Base-by-base conservation (phyloP, 2,888 invertebrate species). In the Melangyna quadrimaculata region DNA sequence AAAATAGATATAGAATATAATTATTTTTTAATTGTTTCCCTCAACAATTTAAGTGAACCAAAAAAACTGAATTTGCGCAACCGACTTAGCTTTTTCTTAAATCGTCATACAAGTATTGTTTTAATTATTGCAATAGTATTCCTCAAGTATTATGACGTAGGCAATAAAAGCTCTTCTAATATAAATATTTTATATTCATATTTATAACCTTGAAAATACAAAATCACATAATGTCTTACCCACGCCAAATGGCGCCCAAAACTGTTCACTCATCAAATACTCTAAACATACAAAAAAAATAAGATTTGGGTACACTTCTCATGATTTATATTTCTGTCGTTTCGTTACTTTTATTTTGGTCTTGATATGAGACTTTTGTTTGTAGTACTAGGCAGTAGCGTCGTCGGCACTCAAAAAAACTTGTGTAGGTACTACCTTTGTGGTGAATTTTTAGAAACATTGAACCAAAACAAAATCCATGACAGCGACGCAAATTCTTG, bases 181-280 rank as follows among this genome's bases (percentile, higher is more conserved):
- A 19, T 55, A 27, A 27, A 29, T 53, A 7, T 29, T n/a, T 53
- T 9, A 3, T 29, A 29, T 29, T 10, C 5, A 29, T 55, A 55
- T 55, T 29, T 32, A 12, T 55, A 55, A 17, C 55, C 55, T 55
- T 55, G 55, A 55, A 55, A 51, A 55, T 32, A 4, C 4, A 32
- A 32, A 53, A 14, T 3, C 53, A 29, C 53, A 55, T 17, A 55
- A 32, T 55, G 29, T 32, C 5, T 29, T 29, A 53, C 10, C 29
- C 29, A 29, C 32, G 10, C 10, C 29, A 55, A n/a, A 55, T 55
- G 55, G 55, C 55, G 29, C 29, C 55, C 29, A 17, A 55, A 55
- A 10, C 32, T 55, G 17, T 29, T 55, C 55, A 55, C 55, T 55
- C 55, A 55, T 55, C 55, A 29, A 55, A 55, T 55, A 55, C 29